Base-by-base conservation (phyloP, 2,113 vertebrate species). In the Neotoma lepida region DNA sequence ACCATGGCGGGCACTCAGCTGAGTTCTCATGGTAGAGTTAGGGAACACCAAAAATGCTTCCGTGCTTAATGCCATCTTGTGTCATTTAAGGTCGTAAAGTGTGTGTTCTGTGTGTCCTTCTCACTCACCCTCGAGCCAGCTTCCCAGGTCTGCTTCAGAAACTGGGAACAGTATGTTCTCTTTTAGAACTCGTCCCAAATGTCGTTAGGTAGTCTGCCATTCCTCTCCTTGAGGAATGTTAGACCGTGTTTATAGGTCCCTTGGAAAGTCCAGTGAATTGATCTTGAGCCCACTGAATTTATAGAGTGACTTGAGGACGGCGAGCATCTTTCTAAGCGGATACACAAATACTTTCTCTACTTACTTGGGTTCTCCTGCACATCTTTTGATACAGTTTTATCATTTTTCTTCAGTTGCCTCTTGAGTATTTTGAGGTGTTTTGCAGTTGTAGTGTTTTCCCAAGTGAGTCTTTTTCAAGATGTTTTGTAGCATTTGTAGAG, bases 291-390 rank as follows among this genome's bases (percentile, higher is more conserved):
- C 84, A 85, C 24, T 88, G 82, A 89, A 64, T 87, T 86, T 94
- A 56, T 63, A 61, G 86, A 90, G 71, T 82, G 33, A 84, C 68
- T 56, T 51, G 33, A 18, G 66, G 8, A 26, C 24, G 82, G 41
- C 51, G n/a, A 58, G 4, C 44, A n/a, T 58, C 77, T 97, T 94
- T 90, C 74, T 41, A 86, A 46, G 18, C 58, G 82, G 91, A 80
- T 56, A 49, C 7, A 1, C 68, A 58, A 93, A 86, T 12, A 70
- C 56, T 82, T 85, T 88, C 64, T 82, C 24, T 30, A 77, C 80
- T 82, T 74, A 87, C 54, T 18, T 77, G 61, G 39, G 6, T 88
- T 93, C 96, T 86, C 86, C 94, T 96, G 90, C 70, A 78, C 93
- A 26, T 86, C 22, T 51, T 89, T 89, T 80, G 80, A 58, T 89